Evolutionary conservation across 1,140 invertebrate species (phyloP), one percentile per base, ranked within the genome.

Genomic region (Meloidogyne exigua): DNA sequence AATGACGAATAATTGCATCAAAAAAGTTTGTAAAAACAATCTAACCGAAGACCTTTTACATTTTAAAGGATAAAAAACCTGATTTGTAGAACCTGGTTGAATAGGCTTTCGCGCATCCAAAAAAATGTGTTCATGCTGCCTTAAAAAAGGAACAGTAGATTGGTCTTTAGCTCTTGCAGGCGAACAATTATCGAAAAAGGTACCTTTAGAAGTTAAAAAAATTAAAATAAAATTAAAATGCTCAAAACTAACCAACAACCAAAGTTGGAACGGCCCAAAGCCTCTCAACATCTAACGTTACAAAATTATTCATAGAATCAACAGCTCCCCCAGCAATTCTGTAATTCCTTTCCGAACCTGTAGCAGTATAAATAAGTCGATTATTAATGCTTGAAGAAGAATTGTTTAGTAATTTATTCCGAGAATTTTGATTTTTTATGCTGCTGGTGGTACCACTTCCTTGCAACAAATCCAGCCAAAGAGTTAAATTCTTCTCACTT

Each of bases 401-500:
- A 42, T 13, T 26, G 21, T 76, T 42, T 25, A 26, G 18, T 21
- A 21, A 32, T 26, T 26, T n/a, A 26, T 65, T 72, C 62, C 71
- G 57, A 15, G n/a, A 21, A 44, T 13, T 28, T 36, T 10, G 2
- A 21, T n/a, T 42, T n/a, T 57, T 21, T 13, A 9, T 21, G n/a
- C 32, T 80, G 36, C 21, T 23, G 15, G 15, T 42, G 28, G 25
- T 25, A n/a, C 65, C 66, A 18, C 39, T 77, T 79, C 32, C 13
- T 39, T 36, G 36, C 79, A 79, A 57, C 9, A 79, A 42, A 36
- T 75, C 25, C n/a, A 70, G 23, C 80, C 80, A 81, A 32, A 77
- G 74, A 1, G 57, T 39, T 21, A 82, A 64, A 75, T 84, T 84
- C 26, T 82, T 28, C 28, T 83, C 81, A n/a, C 79, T 81, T 42